Base-by-base conservation (phyloP, 2,797 vertebrate species). In the Taeniopygia guttata region DNA sequence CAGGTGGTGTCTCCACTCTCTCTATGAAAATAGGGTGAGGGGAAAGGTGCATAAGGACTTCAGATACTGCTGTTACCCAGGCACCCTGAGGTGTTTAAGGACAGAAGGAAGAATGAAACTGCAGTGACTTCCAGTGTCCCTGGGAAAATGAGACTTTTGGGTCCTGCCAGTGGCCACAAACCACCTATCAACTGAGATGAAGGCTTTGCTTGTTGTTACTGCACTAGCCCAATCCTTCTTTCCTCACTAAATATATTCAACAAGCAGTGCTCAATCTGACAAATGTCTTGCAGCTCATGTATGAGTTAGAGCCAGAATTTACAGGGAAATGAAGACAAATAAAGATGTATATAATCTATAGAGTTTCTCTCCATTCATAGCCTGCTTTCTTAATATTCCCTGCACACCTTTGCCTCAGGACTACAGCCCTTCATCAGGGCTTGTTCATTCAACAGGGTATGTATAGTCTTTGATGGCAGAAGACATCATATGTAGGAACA, bases 401-500 rank as follows among this genome's bases (percentile, higher is more conserved):
- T 66, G 70, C 23, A 63, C 29, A 94, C 60, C 38, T 87, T 70
- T 94, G 46, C 83, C 72, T 90, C 60, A 52, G 43, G 60, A 95
- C 80, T 51, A 80, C 13, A 62, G 46, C 56, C 66, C 29, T 55
- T 32, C 38, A 77, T 54, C 48, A 76, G 63, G 52, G 7, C 18
- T 84, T 52, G n/a, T 70, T 90, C 88, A 91, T 93, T 91, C 90
- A 91, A 45, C 17, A n/a, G 34, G 38, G 15, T 45, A 49, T 49
- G 45, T 56, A 75, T 19, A 94, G 73, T 66, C 56, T 76, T 89
- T 58, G 77, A 59, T 93, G 52, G 74, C 45, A 69, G 87, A 84
- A 97, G 74, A 82, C 30, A 84, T 96, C 66, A 45, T 70, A 87
- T 58, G 90, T 73, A 59, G n/a, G 63, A 94, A 79, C 81, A 94